Evolutionary conservation across 2,797 vertebrate genomes (phyloP).

Genomic region (Prunella strophiata): DNA sequence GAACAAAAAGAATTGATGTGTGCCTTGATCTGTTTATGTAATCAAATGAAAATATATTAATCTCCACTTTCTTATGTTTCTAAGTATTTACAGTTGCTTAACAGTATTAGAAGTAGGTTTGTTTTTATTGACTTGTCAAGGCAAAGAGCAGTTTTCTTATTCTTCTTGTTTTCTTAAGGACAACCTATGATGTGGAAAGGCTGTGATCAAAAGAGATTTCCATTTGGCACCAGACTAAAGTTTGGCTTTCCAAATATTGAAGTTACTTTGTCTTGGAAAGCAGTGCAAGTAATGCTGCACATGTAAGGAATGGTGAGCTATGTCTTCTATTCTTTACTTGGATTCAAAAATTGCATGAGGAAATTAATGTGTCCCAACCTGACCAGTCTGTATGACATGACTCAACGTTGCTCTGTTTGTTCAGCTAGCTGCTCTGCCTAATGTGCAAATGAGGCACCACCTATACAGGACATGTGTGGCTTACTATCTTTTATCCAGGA

Average conservation of each 20-base stretch:
- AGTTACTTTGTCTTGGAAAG: not conserved
- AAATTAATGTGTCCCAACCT: not conserved
- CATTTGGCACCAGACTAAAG: not conserved
- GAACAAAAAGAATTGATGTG: not conserved
- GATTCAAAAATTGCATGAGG: not conserved
- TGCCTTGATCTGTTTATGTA: not conserved
- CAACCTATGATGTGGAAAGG: not conserved
- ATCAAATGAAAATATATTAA: not conserved
- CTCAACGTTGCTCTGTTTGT: not conserved
- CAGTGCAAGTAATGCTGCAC: not conserved
- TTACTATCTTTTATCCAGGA: not conserved
- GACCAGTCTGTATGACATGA: not conserved
- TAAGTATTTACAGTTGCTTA: constrained; percentile 14
- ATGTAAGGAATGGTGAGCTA: not conserved
- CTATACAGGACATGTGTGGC: not conserved
- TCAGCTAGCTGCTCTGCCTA: not conserved
- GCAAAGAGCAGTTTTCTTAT: not conserved
- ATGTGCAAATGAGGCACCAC: not conserved
- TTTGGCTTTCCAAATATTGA: not conserved
- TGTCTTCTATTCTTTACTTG: not conserved
- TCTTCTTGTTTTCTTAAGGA: not conserved
- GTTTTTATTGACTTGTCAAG: constrained; percentile 11
- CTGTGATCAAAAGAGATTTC: not conserved
- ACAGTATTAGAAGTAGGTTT: not conserved
- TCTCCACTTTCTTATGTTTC: not conserved